phyloP scores from a whole-genome alignment of 2,888 invertebrate genomes.

The Cantharis rufa region DNA sequence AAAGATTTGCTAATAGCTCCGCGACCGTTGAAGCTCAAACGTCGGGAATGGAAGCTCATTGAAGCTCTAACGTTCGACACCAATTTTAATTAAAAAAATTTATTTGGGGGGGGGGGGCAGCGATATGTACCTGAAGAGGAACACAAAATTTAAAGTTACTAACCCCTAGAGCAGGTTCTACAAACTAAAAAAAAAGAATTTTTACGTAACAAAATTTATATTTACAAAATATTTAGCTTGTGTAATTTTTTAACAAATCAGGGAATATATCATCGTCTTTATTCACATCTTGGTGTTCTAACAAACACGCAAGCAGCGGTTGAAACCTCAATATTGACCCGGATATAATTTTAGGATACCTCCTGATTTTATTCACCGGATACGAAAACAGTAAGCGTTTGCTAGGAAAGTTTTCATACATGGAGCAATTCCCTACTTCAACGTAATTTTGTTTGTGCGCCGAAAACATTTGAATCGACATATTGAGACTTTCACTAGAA shows the following conservation, averaged over 20 bases:
- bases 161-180: too few species aligned
- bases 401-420: conserved; percentile 74
- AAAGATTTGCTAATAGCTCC: too few species aligned
- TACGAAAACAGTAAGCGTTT: conserved; percentile 76
- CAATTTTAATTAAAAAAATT: too few species aligned
- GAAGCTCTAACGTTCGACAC: too few species aligned
- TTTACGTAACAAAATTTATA: not conserved
- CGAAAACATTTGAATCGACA: conserved; percentile 78
- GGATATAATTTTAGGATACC: conserved; percentile 71
- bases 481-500: conserved; percentile 68
- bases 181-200: not conserved
- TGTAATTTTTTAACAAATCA: not conserved
- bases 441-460: conserved; percentile 65
- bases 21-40: too few species aligned
- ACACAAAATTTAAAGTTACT: too few species aligned
- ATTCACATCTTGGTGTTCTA: conserved; percentile 65
- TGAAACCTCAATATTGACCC: conserved; percentile 78
- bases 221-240: not conserved
- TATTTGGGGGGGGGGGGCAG: too few species aligned
- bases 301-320: conserved; percentile 70
- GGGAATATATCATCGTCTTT: conserved; percentile 25
- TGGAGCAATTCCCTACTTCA: conserved; percentile 74
- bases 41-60: too few species aligned
- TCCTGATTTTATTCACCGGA: conserved; percentile 60
- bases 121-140: too few species aligned